Conservation (phyloP, 2,113 vertebrate species). For the Ameiurus melas region DNA sequence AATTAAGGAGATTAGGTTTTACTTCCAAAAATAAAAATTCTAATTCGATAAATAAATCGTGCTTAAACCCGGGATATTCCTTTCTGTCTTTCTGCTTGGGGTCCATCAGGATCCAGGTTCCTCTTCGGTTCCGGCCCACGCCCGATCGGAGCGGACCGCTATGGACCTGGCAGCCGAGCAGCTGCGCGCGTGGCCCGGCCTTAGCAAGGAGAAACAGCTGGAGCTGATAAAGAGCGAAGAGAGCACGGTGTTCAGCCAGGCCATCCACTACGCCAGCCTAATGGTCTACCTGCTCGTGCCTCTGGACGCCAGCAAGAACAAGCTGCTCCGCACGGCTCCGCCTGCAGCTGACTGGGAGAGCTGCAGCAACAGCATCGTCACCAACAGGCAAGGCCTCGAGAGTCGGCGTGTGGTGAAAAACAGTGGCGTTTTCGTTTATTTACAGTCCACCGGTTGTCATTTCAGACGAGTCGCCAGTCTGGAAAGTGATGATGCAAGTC, state of each 20-base stretch:
- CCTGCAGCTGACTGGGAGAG: slow-evolving; percentile 94
- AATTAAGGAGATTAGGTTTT: slow-evolving; percentile 28
- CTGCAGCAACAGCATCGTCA: slow-evolving; percentile 97
- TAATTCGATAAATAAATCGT: neutral
- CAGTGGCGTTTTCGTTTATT: neutral
- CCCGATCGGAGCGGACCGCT: slow-evolving; percentile 81
- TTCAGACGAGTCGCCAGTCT: neutral
- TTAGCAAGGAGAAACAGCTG: slow-evolving; percentile 86
- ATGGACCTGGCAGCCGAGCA: slow-evolving; percentile 96
- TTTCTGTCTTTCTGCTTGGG: neutral
- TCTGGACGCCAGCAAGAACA: slow-evolving; percentile 93
- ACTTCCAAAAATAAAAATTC: neutral
- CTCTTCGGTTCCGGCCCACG: neutral
- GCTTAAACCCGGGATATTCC: neutral
- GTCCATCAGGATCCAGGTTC: slow-evolving; percentile 64
- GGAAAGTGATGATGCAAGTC: neutral
- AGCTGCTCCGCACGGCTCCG: slow-evolving; percentile 78
- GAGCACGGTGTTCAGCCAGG: slow-evolving; percentile 97
- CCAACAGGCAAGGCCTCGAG: slow-evolving; percentile 77
- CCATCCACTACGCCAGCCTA: slow-evolving; percentile 97
- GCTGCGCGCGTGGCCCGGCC: slow-evolving; percentile 83
- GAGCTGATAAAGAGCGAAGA: slow-evolving; percentile 94
- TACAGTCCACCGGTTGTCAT: neutral
- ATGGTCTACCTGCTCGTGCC: slow-evolving; percentile 98
- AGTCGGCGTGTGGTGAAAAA: neutral